Evolutionary conservation across 2,113 vertebrate species (phyloP), one percentile per base, ranked within the genome.

Genomic region (Ameiurus melas): DNA sequence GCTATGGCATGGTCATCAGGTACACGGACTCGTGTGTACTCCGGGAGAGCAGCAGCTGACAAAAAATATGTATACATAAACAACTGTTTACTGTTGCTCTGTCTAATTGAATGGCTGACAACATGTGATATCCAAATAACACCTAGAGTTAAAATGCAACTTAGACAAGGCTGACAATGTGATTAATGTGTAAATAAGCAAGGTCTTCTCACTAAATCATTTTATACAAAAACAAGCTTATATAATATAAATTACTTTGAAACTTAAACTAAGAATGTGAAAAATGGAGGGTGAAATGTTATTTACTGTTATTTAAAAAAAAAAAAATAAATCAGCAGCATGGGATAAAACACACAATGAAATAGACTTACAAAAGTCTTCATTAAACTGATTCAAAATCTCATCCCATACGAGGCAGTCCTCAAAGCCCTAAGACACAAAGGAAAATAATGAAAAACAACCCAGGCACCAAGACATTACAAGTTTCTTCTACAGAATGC

Each of bases 351-450:
- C 10, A 14, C 47, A 80, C 66, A 36, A 1, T 47, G 19, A 73
- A 86, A 86, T 51, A 84, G 90, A 95, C 97, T 96, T 94, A 99
- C 98, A 94, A 53, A 99, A 91, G 89, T 99, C 96, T 84, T 97
- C 96, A 90, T 96, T 95, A 77, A 96, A 95, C 92, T 96, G 95
- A 10, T 97, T 95, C 97, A 99, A 96, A 92, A 99, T 93, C 90
- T 99, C 98, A 75, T 98, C 95, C 89, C 99, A 98, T 33, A 99
- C 97, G 81, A 98, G 93, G 90, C 98, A 99, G 91, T 99, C 98
- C 92, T 99, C 98, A 94, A 99, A 99, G 83, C 98, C 98, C 98
- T 99, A 83, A 7, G 90, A 92, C 90, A 84, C 85, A 88, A 88
- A 88, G 3, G 19, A 16, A n/a, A 12, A 77, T 25, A 51, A 19